Percentiles rank a stretch among this genome's conserved stretches.
Evolutionary conservation across 2,888 invertebrate species (phyloP).

Genomic region (Dione vanillae): DNA sequence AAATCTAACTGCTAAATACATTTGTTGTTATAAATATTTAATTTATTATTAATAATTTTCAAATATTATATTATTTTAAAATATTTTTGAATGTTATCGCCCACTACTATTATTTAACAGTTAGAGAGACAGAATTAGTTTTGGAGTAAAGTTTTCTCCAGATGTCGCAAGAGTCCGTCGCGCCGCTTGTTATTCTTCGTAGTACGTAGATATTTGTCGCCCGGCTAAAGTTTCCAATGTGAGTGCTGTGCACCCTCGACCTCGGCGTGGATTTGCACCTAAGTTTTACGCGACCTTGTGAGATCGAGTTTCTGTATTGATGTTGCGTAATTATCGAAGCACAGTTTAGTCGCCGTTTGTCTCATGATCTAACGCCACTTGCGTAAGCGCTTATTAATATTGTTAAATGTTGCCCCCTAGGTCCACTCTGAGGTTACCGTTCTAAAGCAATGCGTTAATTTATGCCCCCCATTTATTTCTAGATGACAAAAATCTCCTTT

Average conservation of each 20-base stretch:
- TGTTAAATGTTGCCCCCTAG: slow-evolving; percentile 16
- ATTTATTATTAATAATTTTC: no score
- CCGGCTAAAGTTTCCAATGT: slow-evolving; percentile 25
- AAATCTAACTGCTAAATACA: no score
- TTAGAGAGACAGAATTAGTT: neutral
- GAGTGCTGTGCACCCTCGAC: slow-evolving; percentile 42
- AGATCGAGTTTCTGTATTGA: slow-evolving; percentile 46
- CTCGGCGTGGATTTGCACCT: slow-evolving; percentile 43
- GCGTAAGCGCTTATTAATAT: slow-evolving; percentile 24
- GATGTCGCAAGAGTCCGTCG: slow-evolving; percentile 1
- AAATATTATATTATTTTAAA: no score
- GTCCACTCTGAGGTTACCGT: neutral
- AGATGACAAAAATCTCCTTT: neutral
- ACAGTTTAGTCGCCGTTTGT: slow-evolving; percentile 35
- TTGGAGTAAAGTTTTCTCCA: slow-evolving; percentile 1
- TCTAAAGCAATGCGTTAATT: neutral
- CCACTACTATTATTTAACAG: neutral
- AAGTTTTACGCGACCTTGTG: slow-evolving; percentile 46
- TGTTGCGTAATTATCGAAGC: slow-evolving; percentile 47
- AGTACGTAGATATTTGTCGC: slow-evolving; percentile 7
- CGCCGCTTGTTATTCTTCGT: slow-evolving; percentile 14
- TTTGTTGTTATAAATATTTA: no score
- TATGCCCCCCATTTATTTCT: neutral
- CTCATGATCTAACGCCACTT: slow-evolving; percentile 36
- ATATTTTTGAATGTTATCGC: no score